phyloP scores from a whole-genome alignment of 2,113 vertebrate genomes.

The Montifringilla adamsi region DNA sequence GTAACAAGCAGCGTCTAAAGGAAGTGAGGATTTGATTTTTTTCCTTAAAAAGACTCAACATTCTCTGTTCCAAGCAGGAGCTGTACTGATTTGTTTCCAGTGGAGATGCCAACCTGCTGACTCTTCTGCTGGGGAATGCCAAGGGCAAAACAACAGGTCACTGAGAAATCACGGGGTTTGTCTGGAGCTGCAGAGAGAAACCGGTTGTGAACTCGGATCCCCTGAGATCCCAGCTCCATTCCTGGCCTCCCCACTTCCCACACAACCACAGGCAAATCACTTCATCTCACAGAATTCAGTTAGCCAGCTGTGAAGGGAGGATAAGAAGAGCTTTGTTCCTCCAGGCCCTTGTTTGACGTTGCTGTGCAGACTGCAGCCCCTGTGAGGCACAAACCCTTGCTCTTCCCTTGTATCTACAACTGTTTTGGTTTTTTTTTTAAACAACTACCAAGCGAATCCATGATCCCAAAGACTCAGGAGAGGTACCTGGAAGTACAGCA shows the following conservation, averaged over 20 bases:
- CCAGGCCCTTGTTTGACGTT: neutral
- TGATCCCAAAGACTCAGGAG: neutral
- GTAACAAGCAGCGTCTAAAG: neutral
- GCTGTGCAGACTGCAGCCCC: neutral
- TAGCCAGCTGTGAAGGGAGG: neutral
- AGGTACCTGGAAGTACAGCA: neutral
- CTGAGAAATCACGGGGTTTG: neutral
- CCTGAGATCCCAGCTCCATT: neutral
- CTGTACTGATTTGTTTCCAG: neutral
- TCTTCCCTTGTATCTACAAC: neutral
- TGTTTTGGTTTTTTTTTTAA: neutral
- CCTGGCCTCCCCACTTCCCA: neutral
- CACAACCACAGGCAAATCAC: neutral
- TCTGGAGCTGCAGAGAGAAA: neutral
- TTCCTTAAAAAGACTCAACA: neutral
- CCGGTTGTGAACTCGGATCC: neutral
- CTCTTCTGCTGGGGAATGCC: neutral
- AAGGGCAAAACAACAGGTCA: slow-evolving; percentile 4
- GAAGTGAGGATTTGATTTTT: neutral
- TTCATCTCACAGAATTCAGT: neutral
- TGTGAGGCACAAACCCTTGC: neutral
- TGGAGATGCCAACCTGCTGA: neutral
- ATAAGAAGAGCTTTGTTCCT: neutral
- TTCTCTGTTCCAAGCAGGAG: neutral
- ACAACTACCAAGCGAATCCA: neutral